Percentiles rank a stretch among this genome's conserved stretches.
These are phyloP conservation scores for Manis pentadactyla DNA, from an alignment of 2,797 vertebrate species.

Conservation along the genomic window DNA sequence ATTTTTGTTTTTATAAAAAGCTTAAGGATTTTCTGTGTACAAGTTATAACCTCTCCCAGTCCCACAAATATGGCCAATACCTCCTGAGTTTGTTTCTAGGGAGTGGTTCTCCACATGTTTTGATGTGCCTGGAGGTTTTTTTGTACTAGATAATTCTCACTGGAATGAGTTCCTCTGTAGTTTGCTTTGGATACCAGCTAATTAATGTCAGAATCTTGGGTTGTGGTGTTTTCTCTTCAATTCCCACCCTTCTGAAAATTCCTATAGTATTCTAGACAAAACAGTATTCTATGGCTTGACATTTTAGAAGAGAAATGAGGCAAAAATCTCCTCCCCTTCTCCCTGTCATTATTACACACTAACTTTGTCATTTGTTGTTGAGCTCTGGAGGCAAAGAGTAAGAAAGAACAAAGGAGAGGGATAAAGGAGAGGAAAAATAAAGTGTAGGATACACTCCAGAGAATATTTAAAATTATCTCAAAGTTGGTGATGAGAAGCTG, in stretches of 20 bases:
- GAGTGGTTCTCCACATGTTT: not conserved
- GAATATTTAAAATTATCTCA: not conserved
- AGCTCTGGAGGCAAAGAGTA: not conserved
- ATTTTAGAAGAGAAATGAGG: not conserved
- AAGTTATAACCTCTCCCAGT: not conserved
- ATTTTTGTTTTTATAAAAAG: constrained; percentile 30
- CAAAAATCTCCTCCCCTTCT: not conserved
- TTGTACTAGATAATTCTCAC: not conserved
- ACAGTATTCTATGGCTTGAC: not conserved
- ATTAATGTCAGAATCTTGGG: not conserved
- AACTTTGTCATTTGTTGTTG: not conserved
- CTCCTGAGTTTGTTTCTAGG: constrained; percentile 22
- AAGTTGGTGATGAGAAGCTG: not conserved
- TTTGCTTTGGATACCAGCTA: not conserved
- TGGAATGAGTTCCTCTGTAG: not conserved
- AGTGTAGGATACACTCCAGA: not conserved
- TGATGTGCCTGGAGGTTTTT: not conserved
- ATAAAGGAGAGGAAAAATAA: not conserved
- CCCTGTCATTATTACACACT: not conserved
- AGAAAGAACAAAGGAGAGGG: not conserved
- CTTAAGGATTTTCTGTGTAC: not conserved
- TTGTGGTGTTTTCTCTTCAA: not conserved
- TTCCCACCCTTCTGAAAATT: not conserved
- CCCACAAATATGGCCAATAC: not conserved
- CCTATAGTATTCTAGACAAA: not conserved